Evolutionary conservation across 2,113 vertebrate genomes (phyloP), one percentile per base, ranked within the genome.

Genomic region (Speoplatyrhinus poulsoni): DNA sequence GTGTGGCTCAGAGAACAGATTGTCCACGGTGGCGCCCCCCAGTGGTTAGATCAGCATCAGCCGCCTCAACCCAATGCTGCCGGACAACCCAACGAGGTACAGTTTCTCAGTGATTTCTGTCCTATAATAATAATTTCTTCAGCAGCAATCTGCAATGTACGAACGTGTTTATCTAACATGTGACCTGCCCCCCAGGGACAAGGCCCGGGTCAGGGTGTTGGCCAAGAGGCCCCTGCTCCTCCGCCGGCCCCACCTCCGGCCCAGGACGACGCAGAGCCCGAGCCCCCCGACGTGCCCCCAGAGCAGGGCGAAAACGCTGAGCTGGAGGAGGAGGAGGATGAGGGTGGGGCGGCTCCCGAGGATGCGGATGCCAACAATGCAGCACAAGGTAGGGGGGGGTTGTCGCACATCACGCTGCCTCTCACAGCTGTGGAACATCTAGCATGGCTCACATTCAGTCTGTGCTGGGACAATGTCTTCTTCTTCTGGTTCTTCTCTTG

Each of bases 1-100:
- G 98, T 99, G 47, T 99, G 98, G 98, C 89, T 99, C 73, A 92
- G 98, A 80, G 98, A 99, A 74, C 98, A 99, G 88, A 99, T 99
- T 0, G 95, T 99, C 70, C 98, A 99, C 0, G 98, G 97, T 11
- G 97, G 97, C 61, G 97, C 98, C 15, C 98, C 98, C 0, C 95
- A 96, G 66, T 99, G 98, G 98, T 67, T 99, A 79, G 97, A 99
- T 75, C 97, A 99, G 58, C 96, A 98, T 53, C 94, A 94, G 26
- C 93, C 93, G 3, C 95, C 93, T 0, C 94, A 94, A 36, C 93
- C 95, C 0, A 95, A 99, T 77, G 93, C 91, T 12, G 92, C 93
- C 3, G 97, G 93, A 50, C 96, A 94, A 75, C 93, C 93, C 53
- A 96, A 98, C 83, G 96, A 98, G 96, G 98, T 98, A 84, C 60